Percentiles rank a stretch among this genome's conserved stretches.
phyloP scores from a whole-genome alignment of 2,888 invertebrate species.

The Lithophane semibrunnea region DNA sequence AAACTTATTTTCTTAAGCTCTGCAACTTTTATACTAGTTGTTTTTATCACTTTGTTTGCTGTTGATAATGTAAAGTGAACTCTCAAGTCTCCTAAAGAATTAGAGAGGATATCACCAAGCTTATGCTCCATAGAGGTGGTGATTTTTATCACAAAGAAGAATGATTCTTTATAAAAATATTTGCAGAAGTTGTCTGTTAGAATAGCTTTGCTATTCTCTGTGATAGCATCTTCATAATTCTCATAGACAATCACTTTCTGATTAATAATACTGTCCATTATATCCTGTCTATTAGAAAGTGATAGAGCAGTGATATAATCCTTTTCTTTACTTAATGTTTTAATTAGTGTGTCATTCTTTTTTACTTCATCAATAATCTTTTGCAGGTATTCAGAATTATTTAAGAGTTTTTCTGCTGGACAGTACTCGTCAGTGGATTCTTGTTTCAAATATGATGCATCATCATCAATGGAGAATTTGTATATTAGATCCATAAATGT shows the following conservation, averaged over 20 bases:
- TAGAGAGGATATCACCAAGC: conserved; percentile 66
- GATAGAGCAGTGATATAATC: conserved; percentile 80
- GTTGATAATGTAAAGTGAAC: conserved; percentile 77
- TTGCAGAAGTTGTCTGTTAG: conserved; percentile 76
- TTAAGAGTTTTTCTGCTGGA: conserved; percentile 75
- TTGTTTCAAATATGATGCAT: conserved; percentile 69
- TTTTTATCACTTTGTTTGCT: conserved; percentile 73
- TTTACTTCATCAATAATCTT: conserved; percentile 77
- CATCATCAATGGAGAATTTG: conserved; percentile 74
- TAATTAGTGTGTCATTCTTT: conserved; percentile 73
- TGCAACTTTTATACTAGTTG: conserved; percentile 74
- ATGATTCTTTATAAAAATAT: conserved; percentile 75
- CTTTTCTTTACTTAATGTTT: conserved; percentile 75
- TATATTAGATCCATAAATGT: conserved; percentile 81
- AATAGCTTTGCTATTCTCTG: conserved; percentile 69
- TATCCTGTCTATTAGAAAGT: conserved; percentile 79
- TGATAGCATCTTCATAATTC: conserved; percentile 77
- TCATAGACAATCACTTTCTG: conserved; percentile 75
- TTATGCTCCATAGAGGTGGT: conserved; percentile 67
- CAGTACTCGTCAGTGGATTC: conserved; percentile 70
- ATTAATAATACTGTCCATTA: conserved; percentile 77
- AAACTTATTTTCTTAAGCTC: conserved; percentile 74
- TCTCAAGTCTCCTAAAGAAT: conserved; percentile 66
- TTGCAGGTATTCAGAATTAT: conserved; percentile 76
- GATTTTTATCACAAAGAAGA: conserved; percentile 77